phyloP scores from a whole-genome alignment of 2,797 vertebrate genomes.

The Champsocephalus esox region DNA sequence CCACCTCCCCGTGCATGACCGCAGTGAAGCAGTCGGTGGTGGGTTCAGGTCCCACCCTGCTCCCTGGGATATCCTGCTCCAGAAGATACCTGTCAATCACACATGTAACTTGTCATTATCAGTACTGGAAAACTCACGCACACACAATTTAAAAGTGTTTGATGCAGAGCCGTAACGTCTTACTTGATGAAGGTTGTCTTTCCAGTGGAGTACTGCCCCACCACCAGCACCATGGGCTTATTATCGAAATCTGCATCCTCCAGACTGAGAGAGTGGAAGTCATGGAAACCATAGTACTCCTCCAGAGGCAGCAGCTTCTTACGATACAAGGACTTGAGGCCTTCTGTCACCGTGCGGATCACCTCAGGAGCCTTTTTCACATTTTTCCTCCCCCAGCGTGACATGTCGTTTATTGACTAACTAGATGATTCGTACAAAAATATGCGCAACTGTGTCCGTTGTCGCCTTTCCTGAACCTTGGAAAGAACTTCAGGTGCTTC shows the following conservation, averaged over 20 bases:
- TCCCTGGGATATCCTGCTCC: slow-evolving; percentile 94
- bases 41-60: slow-evolving; percentile 93
- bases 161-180: slow-evolving; percentile 39
- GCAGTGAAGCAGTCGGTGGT: slow-evolving; percentile 96
- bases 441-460: slow-evolving; percentile 22
- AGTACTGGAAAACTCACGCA: too few species aligned
- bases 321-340: slow-evolving; percentile 92
- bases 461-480: slow-evolving; percentile 64
- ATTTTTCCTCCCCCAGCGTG: slow-evolving; percentile 92
- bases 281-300: slow-evolving; percentile 91
- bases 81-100: slow-evolving; percentile 87
- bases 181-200: slow-evolving; percentile 96
- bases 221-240: slow-evolving; percentile 96
- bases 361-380: slow-evolving; percentile 92
- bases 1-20: slow-evolving; percentile 93
- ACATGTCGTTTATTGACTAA: slow-evolving; percentile 82
- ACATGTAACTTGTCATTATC: slow-evolving; percentile 3
- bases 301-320: slow-evolving; percentile 92
- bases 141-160: neutral
- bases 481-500: slow-evolving; percentile 75
- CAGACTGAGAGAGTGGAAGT: slow-evolving; percentile 91
- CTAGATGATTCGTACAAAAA: slow-evolving; percentile 47
- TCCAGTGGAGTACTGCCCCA: slow-evolving; percentile 94
- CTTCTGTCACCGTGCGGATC: slow-evolving; percentile 93
- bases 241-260: slow-evolving; percentile 95